Conservation (phyloP, 2,113 vertebrate genomes). For the Bucco capensis region DNA sequence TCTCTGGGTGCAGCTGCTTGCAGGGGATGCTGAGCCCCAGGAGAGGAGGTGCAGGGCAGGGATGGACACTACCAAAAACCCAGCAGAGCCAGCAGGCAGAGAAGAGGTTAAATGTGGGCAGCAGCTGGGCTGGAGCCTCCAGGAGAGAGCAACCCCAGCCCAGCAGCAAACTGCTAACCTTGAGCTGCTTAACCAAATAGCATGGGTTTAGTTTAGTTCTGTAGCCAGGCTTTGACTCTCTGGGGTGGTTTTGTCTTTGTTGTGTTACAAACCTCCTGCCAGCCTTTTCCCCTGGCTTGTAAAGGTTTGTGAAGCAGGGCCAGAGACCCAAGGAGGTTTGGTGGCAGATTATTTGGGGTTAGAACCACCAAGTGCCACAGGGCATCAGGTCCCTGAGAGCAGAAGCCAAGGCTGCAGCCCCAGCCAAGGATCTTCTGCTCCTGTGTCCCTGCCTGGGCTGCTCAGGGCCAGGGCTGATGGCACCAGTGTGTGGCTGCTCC, state of each 20-base stretch:
- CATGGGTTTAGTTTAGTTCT: too few relatives aligned
- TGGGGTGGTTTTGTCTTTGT: too few relatives aligned
- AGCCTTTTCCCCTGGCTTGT: too few relatives aligned
- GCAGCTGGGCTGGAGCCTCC: background rate
- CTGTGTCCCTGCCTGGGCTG: background rate
- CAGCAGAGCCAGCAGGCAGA: background rate
- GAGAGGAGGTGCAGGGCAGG: background rate
- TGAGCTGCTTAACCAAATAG: too few relatives aligned
- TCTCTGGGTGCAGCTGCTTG: background rate
- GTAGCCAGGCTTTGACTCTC: too few relatives aligned
- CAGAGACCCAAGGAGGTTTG: too few relatives aligned
- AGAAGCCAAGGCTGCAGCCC: background rate
- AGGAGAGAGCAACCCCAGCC: background rate
- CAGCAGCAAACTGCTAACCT: background rate
- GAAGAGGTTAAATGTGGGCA: background rate
- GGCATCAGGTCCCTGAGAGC: fast-evolving
- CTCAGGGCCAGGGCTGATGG: background rate
- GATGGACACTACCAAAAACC: slow-evolving; percentile 15
- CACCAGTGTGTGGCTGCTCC: too few relatives aligned
- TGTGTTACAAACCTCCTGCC: too few relatives aligned
- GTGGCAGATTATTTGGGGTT: background rate
- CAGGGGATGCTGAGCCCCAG: background rate
- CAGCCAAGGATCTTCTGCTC: too few relatives aligned
- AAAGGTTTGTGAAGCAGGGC: background rate
- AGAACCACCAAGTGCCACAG: fast-evolving